Conservation (phyloP, 2,113 vertebrate genomes). For the Amblyopsis rosae region DNA sequence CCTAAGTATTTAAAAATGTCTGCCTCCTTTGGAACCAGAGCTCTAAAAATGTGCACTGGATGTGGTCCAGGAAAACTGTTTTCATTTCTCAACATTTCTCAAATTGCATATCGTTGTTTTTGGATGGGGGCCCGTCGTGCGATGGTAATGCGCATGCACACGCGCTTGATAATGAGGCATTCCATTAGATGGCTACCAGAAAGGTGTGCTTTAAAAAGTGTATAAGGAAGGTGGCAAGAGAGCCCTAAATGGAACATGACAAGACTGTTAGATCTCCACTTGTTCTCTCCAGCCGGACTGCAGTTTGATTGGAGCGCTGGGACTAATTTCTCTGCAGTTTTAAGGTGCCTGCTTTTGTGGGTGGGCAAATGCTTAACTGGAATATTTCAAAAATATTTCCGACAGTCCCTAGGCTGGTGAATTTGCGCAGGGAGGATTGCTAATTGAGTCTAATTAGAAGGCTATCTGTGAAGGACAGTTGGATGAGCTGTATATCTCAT, state of each 20-base stretch:
- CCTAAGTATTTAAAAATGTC: background rate
- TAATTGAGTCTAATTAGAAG: slow-evolving; percentile 64
- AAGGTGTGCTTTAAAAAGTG: slow-evolving; percentile 51
- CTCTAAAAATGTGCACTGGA: slow-evolving; percentile 5
- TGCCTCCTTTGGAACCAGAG: background rate
- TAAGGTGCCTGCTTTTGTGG: slow-evolving; percentile 61
- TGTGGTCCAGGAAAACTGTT: slow-evolving; percentile 16
- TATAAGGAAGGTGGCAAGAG: slow-evolving; percentile 19
- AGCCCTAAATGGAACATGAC: slow-evolving; percentile 67
- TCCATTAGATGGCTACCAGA: slow-evolving; percentile 56
- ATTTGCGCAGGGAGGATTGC: slow-evolving; percentile 50
- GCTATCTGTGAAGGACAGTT: slow-evolving; percentile 52
- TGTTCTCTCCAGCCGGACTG: slow-evolving; percentile 65
- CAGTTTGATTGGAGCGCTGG: slow-evolving; percentile 65
- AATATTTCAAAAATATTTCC: slow-evolving; percentile 64
- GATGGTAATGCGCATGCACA: slow-evolving; percentile 38
- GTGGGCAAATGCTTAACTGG: slow-evolving; percentile 64
- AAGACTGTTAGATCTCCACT: slow-evolving; percentile 68
- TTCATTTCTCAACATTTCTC: slow-evolving; percentile 8
- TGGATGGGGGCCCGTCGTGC: slow-evolving; percentile 36
- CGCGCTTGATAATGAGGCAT: slow-evolving; percentile 59
- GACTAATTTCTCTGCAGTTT: slow-evolving; percentile 71
- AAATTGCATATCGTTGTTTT: slow-evolving; percentile 26
- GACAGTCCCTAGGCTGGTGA: slow-evolving; percentile 41
- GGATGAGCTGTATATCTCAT: slow-evolving; percentile 7